A percentile compares a stretch with the other conserved stretches of the same genome.
Evolutionary conservation across 2,888 invertebrate genomes (phyloP).

Genomic region (Apamea epomidion): DNA sequence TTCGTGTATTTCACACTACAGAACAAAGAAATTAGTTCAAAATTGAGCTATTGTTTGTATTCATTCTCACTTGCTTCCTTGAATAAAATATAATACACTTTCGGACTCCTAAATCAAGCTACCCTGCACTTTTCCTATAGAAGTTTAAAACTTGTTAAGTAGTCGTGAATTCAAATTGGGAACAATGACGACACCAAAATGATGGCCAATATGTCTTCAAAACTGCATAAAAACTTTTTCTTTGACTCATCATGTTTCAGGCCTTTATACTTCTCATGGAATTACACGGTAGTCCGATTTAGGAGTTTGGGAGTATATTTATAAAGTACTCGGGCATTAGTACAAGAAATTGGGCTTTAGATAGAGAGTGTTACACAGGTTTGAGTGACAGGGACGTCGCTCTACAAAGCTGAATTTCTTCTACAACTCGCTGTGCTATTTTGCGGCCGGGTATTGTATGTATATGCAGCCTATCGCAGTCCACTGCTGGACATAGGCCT

Average conservation of each 20-base stretch:
- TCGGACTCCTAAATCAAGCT: neutral
- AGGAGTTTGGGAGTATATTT: neutral
- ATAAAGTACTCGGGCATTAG: neutral
- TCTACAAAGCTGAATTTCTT: neutral
- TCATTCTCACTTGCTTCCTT: neutral
- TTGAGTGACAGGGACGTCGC: neutral
- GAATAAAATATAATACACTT: neutral
- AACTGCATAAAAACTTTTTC: neutral
- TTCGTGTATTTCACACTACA: conserved; percentile 9
- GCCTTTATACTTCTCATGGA: neutral
- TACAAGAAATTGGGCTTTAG: neutral
- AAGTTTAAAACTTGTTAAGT: neutral
- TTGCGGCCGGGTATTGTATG: too few species aligned
- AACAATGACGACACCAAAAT: neutral
- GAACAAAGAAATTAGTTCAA: neutral
- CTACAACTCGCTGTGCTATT: neutral
- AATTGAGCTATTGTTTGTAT: conserved; percentile 9
- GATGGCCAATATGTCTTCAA: neutral
- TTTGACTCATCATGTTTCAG: neutral
- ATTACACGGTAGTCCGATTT: neutral
- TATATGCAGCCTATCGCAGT: too few species aligned
- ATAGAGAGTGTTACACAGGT: neutral
- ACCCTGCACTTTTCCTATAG: neutral
- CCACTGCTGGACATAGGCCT: too few species aligned
- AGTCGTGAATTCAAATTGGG: neutral